A percentile compares a stretch with the other conserved stretches of the same genome.
Conservation (phyloP, 2,797 vertebrate genomes). For the Propithecus perrieri region DNA sequence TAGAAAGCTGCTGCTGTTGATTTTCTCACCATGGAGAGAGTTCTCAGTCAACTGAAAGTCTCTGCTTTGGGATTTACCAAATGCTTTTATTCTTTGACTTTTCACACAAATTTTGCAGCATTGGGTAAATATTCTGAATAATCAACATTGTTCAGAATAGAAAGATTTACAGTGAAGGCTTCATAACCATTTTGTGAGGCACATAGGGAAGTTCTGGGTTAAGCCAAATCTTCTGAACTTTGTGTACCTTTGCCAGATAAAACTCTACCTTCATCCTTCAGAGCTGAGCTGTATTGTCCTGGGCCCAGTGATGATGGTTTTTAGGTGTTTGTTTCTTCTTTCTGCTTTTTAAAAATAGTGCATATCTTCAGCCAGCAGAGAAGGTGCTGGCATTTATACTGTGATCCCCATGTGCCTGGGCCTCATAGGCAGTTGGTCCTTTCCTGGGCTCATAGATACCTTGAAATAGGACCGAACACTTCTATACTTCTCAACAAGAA, state of each 20-base stretch:
- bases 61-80: neutral
- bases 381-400: neutral
- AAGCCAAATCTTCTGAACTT: neutral
- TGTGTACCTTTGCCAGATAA: neutral
- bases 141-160: neutral
- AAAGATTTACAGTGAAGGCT: neutral
- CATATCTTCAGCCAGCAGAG: neutral
- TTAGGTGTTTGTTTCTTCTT: neutral
- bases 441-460: neutral
- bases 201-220: neutral
- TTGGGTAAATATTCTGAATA: neutral
- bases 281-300: neutral
- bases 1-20: neutral
- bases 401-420: neutral
- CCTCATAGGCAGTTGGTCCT: neutral
- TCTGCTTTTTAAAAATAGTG: neutral
- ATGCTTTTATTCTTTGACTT: slow-evolving; percentile 36
- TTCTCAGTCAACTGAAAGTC: neutral
- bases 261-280: neutral
- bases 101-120: slow-evolving; percentile 13
- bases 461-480: neutral
- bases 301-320: neutral
- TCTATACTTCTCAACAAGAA: neutral
- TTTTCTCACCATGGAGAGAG: neutral
- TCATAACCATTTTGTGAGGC: neutral